Conservation (phyloP, 35 echinoderm and acorn worm species). For the Ophiothrix spiculata region DNA sequence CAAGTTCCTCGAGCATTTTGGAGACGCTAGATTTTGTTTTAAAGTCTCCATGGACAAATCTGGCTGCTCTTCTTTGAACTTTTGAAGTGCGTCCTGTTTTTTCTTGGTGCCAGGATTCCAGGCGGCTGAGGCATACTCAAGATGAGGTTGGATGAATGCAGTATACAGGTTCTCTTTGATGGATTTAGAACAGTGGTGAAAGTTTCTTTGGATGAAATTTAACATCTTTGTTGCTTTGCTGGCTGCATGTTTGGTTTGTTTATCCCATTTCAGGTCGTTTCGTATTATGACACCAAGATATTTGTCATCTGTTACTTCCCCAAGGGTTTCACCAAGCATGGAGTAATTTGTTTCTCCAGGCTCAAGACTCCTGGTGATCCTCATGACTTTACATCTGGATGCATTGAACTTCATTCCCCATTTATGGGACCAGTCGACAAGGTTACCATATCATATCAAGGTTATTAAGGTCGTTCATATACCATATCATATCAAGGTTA, state of each 20-base stretch:
- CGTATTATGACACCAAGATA: slow-evolving; percentile 15
- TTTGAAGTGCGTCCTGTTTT: no score
- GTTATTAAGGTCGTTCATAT: no score
- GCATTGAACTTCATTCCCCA: slow-evolving; percentile 45
- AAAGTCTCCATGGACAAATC: no score
- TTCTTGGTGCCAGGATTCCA: no score
- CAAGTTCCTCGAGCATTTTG: no score
- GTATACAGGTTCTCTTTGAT: slow-evolving; percentile 17
- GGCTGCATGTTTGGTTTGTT: slow-evolving; percentile 14
- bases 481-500: no score
- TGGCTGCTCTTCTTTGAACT: no score
- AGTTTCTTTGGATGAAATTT: slow-evolving; percentile 21
- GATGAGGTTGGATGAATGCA: background rate
- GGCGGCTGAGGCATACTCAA: no score
- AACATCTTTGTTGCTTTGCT: slow-evolving; percentile 26
- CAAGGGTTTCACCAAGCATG: background rate
- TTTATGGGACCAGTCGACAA: slow-evolving; percentile 18
- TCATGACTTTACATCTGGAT: slow-evolving; percentile 15
- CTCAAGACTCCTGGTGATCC: background rate
- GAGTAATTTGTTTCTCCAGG: slow-evolving; percentile 1
- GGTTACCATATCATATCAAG: background rate
- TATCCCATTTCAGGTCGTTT: slow-evolving; percentile 25
- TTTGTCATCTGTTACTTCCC: background rate
- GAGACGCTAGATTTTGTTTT: no score
- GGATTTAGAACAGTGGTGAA: slow-evolving; percentile 10